A percentile compares a stretch with the other conserved stretches of the same genome.
phyloP scores from a whole-genome alignment of 2,113 vertebrate species.

The Muscicapa adusta region DNA sequence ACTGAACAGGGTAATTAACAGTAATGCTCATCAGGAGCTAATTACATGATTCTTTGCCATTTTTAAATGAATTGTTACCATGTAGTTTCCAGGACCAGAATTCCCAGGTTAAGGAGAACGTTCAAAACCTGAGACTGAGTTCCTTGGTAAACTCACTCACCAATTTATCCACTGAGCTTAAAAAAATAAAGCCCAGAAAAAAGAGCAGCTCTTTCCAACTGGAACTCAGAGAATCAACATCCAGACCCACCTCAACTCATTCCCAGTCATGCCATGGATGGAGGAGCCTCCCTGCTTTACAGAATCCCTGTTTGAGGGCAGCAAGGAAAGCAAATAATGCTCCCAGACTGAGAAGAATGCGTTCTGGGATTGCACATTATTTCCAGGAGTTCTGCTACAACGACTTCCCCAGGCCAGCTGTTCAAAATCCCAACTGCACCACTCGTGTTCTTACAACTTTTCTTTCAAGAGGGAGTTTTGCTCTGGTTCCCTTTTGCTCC shows the following conservation, averaged over 20 bases:
- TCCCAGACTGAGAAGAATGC: not conserved
- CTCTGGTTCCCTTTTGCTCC: rapidly evolving
- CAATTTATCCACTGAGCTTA: not conserved
- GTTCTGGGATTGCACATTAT: not conserved
- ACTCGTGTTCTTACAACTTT: not conserved
- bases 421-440: not conserved
- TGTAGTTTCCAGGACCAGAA: not conserved
- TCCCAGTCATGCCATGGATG: rapidly evolving
- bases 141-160: not conserved
- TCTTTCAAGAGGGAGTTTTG: rapidly evolving
- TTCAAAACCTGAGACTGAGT: not conserved
- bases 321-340: not conserved
- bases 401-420: not conserved
- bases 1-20: slow-evolving; percentile 7
- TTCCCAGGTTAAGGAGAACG: not conserved
- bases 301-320: not conserved
- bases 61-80: not conserved
- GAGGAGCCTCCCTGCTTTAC: not conserved
- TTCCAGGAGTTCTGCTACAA: not conserved
- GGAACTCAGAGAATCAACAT: not conserved
- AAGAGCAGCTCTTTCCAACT: not conserved
- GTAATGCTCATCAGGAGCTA: not conserved
- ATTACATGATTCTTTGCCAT: not conserved
- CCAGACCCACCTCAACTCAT: not conserved
- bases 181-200: not conserved